These are phyloP conservation scores for Marasmarcha lunaedactyla DNA, from an alignment of 2,888 invertebrate species.

Conservation along the genomic window DNA sequence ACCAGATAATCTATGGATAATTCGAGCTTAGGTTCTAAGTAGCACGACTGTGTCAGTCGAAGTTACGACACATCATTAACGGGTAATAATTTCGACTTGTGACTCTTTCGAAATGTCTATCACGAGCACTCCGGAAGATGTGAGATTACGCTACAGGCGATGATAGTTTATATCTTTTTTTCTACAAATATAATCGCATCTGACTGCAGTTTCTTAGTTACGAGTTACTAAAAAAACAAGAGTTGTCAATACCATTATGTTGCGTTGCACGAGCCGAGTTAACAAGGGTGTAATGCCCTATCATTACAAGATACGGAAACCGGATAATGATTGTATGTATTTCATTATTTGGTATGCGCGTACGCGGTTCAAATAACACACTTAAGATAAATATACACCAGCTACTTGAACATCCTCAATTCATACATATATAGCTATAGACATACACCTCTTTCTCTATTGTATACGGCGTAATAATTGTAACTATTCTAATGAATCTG, in stretches of 20 bases:
- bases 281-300: slow-evolving; percentile 51
- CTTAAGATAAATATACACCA: neutral
- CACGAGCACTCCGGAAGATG: slow-evolving; percentile 42
- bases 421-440: too few relatives aligned
- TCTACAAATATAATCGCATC: slow-evolving; percentile 43
- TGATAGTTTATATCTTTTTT: slow-evolving; percentile 52
- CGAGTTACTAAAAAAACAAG: slow-evolving; percentile 41
- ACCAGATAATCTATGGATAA: too few relatives aligned
- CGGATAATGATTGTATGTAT: slow-evolving; percentile 27
- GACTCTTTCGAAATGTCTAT: slow-evolving; percentile 51
- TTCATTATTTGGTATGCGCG: neutral
- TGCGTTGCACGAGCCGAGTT: slow-evolving; percentile 31
- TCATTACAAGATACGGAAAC: slow-evolving; percentile 18
- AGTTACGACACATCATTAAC: slow-evolving; percentile 46
- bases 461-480: too few relatives aligned
- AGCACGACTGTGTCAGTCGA: slow-evolving; percentile 27
- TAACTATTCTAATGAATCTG: too few relatives aligned
- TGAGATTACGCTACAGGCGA: slow-evolving; percentile 40
- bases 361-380: too few relatives aligned
- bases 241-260: slow-evolving; percentile 55
- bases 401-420: too few relatives aligned
- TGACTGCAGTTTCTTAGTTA: slow-evolving; percentile 34
- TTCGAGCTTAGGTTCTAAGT: slow-evolving; percentile 24
- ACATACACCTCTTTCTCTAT: too few relatives aligned
- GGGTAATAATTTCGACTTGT: slow-evolving; percentile 47